phyloP scores from a whole-genome alignment of 2,888 invertebrate genomes.

The Stenodera caucasica region DNA sequence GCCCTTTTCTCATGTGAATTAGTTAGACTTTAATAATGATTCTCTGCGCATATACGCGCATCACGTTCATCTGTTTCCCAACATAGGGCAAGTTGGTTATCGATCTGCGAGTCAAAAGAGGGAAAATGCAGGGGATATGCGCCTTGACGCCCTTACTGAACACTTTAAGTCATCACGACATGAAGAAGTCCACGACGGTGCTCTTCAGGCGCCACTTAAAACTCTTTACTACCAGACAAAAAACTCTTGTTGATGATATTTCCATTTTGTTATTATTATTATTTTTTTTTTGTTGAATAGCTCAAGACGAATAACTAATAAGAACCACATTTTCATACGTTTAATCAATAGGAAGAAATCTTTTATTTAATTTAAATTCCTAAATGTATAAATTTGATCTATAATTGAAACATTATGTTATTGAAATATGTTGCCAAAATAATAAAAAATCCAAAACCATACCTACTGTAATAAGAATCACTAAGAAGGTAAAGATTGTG shows the following conservation, averaged over 20 bases:
- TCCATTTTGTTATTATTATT: conserved; percentile 3
- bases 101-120: conserved; percentile 5
- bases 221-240: neutral
- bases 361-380: neutral
- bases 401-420: neutral
- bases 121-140: conserved; percentile 12
- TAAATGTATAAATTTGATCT: neutral
- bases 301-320: neutral
- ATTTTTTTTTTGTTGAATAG: neutral
- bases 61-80: conserved; percentile 13
- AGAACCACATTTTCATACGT: neutral
- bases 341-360: neutral
- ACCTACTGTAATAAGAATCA: conserved; percentile 8
- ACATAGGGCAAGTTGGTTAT: conserved; percentile 13
- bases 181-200: conserved; percentile 8
- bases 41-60: conserved; percentile 13
- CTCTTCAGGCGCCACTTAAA: conserved; percentile 4
- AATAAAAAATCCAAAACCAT: neutral
- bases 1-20: conserved; percentile 12
- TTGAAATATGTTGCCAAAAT: neutral
- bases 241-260: conserved; percentile 8
- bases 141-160: conserved; percentile 12
- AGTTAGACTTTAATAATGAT: conserved; percentile 13
- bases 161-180: conserved; percentile 7
- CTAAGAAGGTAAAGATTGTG: conserved; percentile 9